Evolutionary conservation across 2,113 vertebrate species (phyloP).

Genomic region (Nipponia nippon): DNA sequence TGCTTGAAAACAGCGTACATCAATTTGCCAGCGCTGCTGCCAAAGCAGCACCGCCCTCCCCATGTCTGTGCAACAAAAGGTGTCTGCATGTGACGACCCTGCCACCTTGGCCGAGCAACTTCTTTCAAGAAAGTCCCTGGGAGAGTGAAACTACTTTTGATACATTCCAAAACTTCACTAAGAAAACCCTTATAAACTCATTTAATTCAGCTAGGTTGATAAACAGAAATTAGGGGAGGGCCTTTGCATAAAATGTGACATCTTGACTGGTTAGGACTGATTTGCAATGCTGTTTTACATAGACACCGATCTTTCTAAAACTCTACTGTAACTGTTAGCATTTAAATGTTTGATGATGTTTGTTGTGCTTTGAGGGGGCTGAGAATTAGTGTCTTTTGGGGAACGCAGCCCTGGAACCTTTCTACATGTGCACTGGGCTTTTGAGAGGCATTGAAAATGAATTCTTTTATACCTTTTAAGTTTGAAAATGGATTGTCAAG

Average conservation of each 20-base stretch:
- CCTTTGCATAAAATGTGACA: not conserved
- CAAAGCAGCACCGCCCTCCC: not conserved
- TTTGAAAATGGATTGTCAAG: slow-evolving; percentile 34
- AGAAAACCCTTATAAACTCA: not conserved
- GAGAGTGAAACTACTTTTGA: not conserved
- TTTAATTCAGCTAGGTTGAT: not conserved
- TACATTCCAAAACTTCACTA: not conserved
- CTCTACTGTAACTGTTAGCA: not conserved
- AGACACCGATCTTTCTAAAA: not conserved
- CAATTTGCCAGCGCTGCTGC: not conserved
- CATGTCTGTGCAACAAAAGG: not conserved
- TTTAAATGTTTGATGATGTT: not conserved
- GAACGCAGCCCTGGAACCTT: not conserved
- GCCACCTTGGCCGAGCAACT: not conserved
- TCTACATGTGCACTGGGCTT: not conserved
- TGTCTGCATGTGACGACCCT: not conserved
- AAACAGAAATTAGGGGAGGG: not conserved
- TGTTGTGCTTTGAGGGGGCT: not conserved
- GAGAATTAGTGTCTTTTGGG: not conserved
- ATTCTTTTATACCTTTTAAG: slow-evolving; percentile 23
- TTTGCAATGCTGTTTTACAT: not conserved
- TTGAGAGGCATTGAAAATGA: not conserved
- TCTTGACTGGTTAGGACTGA: not conserved
- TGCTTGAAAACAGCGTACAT: not conserved
- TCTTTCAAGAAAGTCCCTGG: not conserved